Evolutionary conservation across 2,113 vertebrate genomes (phyloP).

Genomic region (Caracal caracal): DNA sequence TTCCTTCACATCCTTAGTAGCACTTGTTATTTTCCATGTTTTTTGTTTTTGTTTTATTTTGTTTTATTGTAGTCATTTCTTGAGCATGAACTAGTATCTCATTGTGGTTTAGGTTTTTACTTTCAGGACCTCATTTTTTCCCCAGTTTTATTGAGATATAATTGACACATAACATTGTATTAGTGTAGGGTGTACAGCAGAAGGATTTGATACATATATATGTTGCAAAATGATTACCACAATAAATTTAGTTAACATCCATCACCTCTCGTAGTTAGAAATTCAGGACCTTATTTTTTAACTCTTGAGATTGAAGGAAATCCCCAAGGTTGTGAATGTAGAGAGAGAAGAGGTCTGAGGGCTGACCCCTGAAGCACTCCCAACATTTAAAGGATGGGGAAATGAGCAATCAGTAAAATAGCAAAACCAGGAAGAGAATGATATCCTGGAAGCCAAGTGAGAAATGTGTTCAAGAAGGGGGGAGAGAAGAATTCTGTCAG

Average conservation of each 20-base stretch:
- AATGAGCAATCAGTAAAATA: neutral
- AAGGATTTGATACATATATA: neutral
- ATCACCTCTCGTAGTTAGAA: neutral
- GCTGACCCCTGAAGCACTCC: neutral
- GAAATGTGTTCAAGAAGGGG: neutral
- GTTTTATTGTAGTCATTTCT: neutral
- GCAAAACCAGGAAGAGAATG: constrained; percentile 29
- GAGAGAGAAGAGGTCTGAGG: neutral
- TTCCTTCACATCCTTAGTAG: neutral
- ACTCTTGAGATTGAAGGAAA: neutral
- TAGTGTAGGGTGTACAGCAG: neutral
- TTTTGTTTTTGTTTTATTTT: neutral
- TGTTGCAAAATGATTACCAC: neutral
- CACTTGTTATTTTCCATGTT: neutral
- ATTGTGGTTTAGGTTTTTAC: constrained; percentile 17
- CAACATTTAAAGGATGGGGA: neutral
- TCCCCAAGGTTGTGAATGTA: neutral
- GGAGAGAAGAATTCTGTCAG: neutral
- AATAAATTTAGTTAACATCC: neutral
- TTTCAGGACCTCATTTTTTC: neutral
- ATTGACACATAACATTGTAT: neutral
- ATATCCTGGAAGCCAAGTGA: neutral
- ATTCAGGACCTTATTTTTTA: neutral
- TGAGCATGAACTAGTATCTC: neutral
- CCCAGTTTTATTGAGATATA: neutral